Conservation (phyloP, 2,113 vertebrate genomes). For the Propithecus coquereli region DNA sequence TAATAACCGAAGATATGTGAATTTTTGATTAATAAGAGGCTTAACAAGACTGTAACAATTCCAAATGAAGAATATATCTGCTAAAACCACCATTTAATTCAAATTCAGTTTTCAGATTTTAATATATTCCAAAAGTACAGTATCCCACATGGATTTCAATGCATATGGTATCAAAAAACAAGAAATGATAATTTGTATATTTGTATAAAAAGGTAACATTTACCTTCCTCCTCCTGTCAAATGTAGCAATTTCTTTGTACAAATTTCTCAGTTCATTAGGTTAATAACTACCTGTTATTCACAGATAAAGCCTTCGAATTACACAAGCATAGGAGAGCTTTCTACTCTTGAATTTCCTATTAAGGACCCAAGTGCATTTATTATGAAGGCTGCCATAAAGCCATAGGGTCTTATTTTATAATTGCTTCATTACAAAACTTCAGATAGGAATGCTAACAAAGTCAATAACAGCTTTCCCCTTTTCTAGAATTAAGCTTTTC, state of each 20-base stretch:
- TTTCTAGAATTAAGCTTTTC: background rate
- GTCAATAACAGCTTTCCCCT: background rate
- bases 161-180: background rate
- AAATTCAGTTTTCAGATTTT: constrained; percentile 28
- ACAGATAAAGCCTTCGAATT: background rate
- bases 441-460: background rate
- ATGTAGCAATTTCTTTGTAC: background rate
- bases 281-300: background rate
- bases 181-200: background rate
- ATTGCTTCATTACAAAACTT: background rate
- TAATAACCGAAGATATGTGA: background rate
- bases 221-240: background rate
- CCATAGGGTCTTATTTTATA: background rate
- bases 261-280: background rate
- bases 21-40: background rate
- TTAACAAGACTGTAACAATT: background rate
- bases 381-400: background rate
- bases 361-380: background rate
- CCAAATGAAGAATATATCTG: background rate
- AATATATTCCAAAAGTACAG: background rate
- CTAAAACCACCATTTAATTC: background rate
- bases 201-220: background rate
- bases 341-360: background rate
- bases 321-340: background rate
- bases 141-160: background rate